Evolutionary conservation across 2,888 invertebrate species (phyloP).

Genomic region (Eulithis testata): DNA sequence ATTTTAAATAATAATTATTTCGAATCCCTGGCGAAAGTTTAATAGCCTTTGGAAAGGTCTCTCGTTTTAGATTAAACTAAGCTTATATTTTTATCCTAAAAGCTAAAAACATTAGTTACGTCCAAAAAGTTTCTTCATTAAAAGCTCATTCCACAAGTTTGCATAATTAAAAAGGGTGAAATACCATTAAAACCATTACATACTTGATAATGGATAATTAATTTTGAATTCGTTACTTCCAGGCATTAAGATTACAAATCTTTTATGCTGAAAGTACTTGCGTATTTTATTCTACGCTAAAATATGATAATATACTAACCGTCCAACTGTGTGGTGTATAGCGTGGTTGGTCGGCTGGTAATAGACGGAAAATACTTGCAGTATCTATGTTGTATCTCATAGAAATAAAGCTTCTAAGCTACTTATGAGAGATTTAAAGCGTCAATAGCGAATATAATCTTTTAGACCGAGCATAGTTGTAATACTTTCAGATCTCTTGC

Average conservation of each 20-base stretch:
- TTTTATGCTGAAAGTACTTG: slow-evolving; percentile 17
- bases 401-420: no score
- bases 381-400: no score
- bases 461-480: no score
- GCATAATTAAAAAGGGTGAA: slow-evolving; percentile 49
- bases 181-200: slow-evolving; percentile 47
- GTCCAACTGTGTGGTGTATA: no score
- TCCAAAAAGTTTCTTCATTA: slow-evolving; percentile 54
- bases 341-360: no score
- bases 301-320: no score
- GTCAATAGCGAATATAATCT: no score
- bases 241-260: slow-evolving; percentile 26
- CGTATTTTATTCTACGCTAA: no score
- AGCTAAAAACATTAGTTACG: slow-evolving; percentile 40
- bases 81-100: slow-evolving; percentile 7
- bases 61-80: background rate
- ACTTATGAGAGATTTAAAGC: no score
- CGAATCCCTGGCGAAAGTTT: background rate
- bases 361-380: no score
- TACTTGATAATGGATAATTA: slow-evolving; percentile 51
- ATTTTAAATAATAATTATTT: no score
- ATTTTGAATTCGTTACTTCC: slow-evolving; percentile 41
- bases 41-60: background rate
- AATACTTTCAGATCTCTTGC: no score
- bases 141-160: slow-evolving; percentile 54